Conservation (phyloP, 2,113 vertebrate genomes). For the Nothocercus julius region DNA sequence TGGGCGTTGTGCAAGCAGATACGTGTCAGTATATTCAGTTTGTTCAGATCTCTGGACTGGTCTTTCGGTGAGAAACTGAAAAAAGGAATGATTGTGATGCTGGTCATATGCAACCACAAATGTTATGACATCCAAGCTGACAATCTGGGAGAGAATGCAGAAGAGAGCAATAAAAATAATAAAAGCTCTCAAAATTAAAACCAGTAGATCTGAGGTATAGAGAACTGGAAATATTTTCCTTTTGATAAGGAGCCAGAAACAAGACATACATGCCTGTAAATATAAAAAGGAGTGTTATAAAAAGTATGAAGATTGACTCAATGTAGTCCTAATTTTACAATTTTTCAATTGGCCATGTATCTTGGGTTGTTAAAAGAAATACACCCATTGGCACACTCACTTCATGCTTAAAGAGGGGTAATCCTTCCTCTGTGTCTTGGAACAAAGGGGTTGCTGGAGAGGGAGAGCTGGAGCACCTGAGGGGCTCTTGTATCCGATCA, state of each 20-base stretch:
- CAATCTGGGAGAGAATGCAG: neutral
- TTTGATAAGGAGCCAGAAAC: neutral
- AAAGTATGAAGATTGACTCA: neutral
- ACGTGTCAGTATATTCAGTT: neutral
- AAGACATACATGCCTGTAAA: neutral
- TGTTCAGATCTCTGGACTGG: neutral
- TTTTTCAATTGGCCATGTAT: neutral
- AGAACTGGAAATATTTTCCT: neutral
- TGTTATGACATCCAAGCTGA: neutral
- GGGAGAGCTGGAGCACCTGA: neutral
- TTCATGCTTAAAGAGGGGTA: too few relatives aligned
- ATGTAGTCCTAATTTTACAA: neutral
- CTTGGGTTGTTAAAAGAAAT: neutral
- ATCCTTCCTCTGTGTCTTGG: neutral
- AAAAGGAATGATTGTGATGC: neutral
- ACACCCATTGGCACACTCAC: too few relatives aligned
- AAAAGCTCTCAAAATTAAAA: neutral
- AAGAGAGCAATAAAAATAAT: neutral
- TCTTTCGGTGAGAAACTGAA: neutral
- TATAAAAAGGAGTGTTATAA: too few relatives aligned
- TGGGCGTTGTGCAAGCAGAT: neutral
- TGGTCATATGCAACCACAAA: neutral
- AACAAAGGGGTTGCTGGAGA: neutral
- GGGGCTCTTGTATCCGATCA: neutral
- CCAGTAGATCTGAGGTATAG: neutral